phyloP scores from a whole-genome alignment of 2,888 invertebrate species.

The Caenorhabditis parvicauda region DNA sequence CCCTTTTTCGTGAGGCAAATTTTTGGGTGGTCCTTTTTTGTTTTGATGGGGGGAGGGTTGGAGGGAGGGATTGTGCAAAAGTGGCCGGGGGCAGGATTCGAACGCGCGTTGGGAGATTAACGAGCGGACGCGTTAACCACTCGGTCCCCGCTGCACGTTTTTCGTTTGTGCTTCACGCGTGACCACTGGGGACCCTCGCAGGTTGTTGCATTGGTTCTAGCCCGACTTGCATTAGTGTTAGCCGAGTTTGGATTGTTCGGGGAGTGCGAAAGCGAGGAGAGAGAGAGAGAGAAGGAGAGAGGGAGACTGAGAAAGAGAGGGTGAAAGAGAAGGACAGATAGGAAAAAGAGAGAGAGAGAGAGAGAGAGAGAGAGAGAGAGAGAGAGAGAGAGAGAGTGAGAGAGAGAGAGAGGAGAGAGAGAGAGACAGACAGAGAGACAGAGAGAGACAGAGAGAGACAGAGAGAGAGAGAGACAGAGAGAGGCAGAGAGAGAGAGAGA shows the following conservation, averaged over 20 bases:
- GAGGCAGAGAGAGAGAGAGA: neutral
- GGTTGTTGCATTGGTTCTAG: conserved; percentile 16
- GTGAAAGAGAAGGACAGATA: neutral
- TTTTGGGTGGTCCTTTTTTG: no score
- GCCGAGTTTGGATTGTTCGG: neutral
- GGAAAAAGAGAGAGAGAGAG: neutral
- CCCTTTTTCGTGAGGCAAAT: no score
- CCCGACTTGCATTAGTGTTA: conserved; percentile 15
- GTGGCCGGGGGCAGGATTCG: no score
- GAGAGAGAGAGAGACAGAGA: neutral
- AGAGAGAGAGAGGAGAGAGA: neutral
- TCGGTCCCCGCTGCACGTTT: no score
- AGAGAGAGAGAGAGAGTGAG: neutral
- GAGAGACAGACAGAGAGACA: no score
- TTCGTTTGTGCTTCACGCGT: no score
- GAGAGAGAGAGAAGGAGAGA: conserved; percentile 3
- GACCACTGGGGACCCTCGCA: conserved; percentile 1
- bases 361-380: neutral
- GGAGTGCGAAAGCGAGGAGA: neutral
- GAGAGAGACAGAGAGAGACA: neutral
- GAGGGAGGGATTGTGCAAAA: no score
- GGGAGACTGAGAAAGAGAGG: conserved; percentile 10
- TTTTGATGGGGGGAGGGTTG: no score
- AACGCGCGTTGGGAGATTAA: no score
- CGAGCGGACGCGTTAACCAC: no score